Evolutionary conservation across 2,113 vertebrate species (phyloP).

Genomic region (Capra hircus): DNA sequence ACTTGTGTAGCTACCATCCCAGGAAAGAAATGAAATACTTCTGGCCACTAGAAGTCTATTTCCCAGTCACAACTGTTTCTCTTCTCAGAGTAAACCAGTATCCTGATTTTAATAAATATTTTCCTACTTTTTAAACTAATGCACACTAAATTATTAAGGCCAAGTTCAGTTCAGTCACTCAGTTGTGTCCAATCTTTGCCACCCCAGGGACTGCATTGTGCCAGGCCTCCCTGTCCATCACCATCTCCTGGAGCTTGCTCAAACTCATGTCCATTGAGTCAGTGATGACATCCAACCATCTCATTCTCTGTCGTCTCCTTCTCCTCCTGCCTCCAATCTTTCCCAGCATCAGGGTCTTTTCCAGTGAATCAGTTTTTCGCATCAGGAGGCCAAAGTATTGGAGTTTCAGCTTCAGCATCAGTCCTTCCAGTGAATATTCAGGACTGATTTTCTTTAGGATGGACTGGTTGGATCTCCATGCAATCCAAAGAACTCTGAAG

Average conservation of each 20-base stretch:
- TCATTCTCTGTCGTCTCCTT: background rate
- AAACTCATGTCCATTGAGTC: background rate
- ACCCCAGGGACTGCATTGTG: background rate
- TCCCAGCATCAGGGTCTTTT: background rate
- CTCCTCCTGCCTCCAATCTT: background rate
- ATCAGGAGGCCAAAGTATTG: background rate
- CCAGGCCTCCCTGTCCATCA: background rate
- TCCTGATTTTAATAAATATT: background rate
- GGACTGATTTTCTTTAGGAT: background rate
- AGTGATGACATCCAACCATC: background rate
- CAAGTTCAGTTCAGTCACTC: background rate
- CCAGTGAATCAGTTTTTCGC: rapidly evolving
- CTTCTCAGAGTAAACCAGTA: background rate
- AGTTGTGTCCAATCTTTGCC: background rate
- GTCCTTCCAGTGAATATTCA: background rate
- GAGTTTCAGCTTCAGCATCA: background rate
- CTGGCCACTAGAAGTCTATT: background rate
- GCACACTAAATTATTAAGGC: background rate
- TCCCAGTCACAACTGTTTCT: background rate
- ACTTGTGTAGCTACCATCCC: background rate
- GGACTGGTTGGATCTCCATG: background rate
- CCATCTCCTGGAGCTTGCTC: background rate
- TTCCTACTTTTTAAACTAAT: background rate
- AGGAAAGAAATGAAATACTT: background rate
- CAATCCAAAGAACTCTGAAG: background rate